phyloP scores from a whole-genome alignment of 2,113 vertebrate species.

The Tupaia chinensis region DNA sequence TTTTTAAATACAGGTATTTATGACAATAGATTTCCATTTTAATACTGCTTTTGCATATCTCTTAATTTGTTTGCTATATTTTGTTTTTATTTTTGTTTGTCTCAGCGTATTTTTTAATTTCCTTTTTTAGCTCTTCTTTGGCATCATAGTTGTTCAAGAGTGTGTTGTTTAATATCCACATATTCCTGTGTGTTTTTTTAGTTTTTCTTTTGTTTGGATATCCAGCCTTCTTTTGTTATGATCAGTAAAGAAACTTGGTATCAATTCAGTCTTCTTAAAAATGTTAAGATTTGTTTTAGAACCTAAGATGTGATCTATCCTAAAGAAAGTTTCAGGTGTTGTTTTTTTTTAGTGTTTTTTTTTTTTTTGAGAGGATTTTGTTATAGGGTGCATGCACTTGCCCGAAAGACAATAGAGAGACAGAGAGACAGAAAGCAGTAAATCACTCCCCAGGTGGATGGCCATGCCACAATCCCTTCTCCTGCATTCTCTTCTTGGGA shows the following conservation, averaged over 20 bases:
- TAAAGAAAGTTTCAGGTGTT: background rate
- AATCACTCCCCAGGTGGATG: too few relatives aligned
- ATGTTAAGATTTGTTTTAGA: background rate
- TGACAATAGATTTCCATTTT: background rate
- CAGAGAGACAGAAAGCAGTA: too few relatives aligned
- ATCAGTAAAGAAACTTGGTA: background rate
- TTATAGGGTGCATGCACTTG: too few relatives aligned
- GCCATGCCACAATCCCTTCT: too few relatives aligned
- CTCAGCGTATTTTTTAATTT: background rate
- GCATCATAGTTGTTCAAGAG: background rate
- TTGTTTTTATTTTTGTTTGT: background rate
- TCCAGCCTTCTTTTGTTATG: background rate
- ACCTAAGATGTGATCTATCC: background rate
- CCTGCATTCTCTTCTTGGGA: too few relatives aligned
- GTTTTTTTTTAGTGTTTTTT: too few relatives aligned
- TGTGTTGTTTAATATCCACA: background rate
- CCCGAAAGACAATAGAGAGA: too few relatives aligned
- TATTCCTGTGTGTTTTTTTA: background rate
- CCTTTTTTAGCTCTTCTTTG: background rate
- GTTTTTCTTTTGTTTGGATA: background rate
- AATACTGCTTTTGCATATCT: background rate
- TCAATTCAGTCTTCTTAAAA: background rate
- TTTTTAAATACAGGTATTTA: background rate
- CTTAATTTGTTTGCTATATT: background rate
- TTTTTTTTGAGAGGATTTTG: too few relatives aligned